Evolutionary conservation across 2,888 invertebrate genomes (phyloP).

Genomic region (Plebejus anna): DNA sequence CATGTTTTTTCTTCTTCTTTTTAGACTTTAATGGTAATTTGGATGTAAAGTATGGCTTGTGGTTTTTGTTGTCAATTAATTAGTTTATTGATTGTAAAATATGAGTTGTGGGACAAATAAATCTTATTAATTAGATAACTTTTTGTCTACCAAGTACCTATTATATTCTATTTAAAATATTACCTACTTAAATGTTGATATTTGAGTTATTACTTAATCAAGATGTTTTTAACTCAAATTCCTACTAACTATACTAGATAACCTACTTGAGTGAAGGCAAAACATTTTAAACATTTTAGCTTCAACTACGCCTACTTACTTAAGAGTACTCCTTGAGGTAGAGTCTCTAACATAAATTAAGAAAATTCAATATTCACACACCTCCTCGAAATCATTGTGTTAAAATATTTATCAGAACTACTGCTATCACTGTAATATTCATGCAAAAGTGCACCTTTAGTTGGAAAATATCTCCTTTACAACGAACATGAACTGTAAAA

Average conservation of each 20-base stretch:
- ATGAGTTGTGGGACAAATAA: neutral
- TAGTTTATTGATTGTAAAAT: slow-evolving; percentile 9
- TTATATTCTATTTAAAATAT: neutral
- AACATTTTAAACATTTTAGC: no score
- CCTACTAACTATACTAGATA: no score
- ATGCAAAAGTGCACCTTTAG: neutral
- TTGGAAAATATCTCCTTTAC: neutral
- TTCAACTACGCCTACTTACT: no score
- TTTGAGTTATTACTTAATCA: neutral
- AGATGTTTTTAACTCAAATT: no score
- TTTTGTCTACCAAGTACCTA: neutral
- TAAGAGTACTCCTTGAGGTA: no score
- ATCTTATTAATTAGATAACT: neutral
- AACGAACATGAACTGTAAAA: neutral
- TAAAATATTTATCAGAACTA: neutral
- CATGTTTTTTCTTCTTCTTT: neutral
- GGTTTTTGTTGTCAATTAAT: slow-evolving; percentile 14
- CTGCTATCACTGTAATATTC: neutral
- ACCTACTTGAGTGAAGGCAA: no score
- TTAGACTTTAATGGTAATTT: neutral
- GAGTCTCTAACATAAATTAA: no score
- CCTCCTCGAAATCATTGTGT: neutral
- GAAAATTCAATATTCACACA: neutral
- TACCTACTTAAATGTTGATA: neutral
- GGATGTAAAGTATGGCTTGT: neutral